A percentile compares a stretch with the other conserved stretches of the same genome.
These are phyloP conservation scores for Ctena decussata DNA, from an alignment of 2,888 invertebrate genomes.

Conservation along the genomic window DNA sequence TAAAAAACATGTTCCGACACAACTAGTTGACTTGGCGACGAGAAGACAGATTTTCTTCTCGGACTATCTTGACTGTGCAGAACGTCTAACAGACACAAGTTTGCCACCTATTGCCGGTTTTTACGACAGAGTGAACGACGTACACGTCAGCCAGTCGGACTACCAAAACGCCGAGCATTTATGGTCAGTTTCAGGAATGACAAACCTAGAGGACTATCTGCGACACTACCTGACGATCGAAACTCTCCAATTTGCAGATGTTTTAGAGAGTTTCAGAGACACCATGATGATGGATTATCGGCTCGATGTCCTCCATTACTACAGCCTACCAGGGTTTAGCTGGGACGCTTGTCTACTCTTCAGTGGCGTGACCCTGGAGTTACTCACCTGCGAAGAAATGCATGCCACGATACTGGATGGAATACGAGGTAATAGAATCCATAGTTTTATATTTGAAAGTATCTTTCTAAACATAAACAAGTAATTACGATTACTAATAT, in stretches of 20 bases:
- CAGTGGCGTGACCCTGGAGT: not conserved
- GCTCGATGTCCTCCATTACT: not conserved
- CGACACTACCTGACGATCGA: not conserved
- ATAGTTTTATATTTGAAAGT: too few relatives aligned
- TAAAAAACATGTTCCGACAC: not conserved
- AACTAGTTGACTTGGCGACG: not conserved
- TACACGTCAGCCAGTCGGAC: not conserved
- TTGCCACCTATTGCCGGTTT: not conserved
- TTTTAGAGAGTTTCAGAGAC: slow-evolving; percentile 13
- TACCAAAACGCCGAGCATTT: not conserved
- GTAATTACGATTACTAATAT: too few relatives aligned
- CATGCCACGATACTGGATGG: slow-evolving; percentile 11
- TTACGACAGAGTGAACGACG: not conserved
- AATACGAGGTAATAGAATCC: not conserved
- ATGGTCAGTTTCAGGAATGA: not conserved
- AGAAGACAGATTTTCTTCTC: not conserved
- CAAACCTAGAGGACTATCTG: not conserved
- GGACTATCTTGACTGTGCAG: slow-evolving; percentile 6
- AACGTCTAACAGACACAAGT: not conserved
- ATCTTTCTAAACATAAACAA: too few relatives aligned
- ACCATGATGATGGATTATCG: not conserved
- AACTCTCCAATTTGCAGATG: not conserved
- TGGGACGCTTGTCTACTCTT: slow-evolving; percentile 16
- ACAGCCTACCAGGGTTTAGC: slow-evolving; percentile 2
- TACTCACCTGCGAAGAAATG: slow-evolving; percentile 8